Evolutionary conservation across 2,113 vertebrate genomes (phyloP).

Genomic region (Heterochromis multidens): DNA sequence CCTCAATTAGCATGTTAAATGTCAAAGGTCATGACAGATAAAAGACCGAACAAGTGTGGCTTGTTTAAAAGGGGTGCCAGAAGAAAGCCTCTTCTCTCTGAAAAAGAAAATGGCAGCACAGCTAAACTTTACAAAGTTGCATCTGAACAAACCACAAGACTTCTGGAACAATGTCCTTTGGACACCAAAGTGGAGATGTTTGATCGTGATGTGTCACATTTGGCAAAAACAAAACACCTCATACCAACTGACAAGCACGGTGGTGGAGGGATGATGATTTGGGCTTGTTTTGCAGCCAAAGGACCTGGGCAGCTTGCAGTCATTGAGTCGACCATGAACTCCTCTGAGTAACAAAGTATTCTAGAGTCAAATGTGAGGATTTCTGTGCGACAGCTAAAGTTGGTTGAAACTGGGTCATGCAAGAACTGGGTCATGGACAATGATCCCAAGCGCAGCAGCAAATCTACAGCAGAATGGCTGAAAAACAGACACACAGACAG

Average conservation of each 20-base stretch:
- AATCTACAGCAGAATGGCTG: not conserved
- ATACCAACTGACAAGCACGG: not conserved
- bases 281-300: not conserved
- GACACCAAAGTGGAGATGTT: not conserved
- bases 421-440: no score
- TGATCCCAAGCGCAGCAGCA: not conserved
- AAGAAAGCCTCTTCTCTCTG: not conserved
- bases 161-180: not conserved
- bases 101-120: not conserved
- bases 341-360: not conserved
- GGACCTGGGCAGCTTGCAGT: not conserved
- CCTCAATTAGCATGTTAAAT: accelerated
- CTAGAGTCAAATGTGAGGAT: not conserved
- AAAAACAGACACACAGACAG: no score
- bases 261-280: not conserved
- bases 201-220: not conserved
- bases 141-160: not conserved
- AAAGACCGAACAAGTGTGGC: accelerated
- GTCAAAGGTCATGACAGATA: not conserved
- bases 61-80: not conserved
- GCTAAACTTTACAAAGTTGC: not conserved
- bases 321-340: not conserved
- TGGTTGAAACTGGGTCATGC: accelerated
- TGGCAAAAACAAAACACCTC: not conserved
- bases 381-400: not conserved